Percentiles rank a stretch among this genome's conserved stretches.
These are phyloP conservation scores for Agrypnia vestita DNA, from an alignment of 1,140 invertebrate species.

Conservation along the genomic window DNA sequence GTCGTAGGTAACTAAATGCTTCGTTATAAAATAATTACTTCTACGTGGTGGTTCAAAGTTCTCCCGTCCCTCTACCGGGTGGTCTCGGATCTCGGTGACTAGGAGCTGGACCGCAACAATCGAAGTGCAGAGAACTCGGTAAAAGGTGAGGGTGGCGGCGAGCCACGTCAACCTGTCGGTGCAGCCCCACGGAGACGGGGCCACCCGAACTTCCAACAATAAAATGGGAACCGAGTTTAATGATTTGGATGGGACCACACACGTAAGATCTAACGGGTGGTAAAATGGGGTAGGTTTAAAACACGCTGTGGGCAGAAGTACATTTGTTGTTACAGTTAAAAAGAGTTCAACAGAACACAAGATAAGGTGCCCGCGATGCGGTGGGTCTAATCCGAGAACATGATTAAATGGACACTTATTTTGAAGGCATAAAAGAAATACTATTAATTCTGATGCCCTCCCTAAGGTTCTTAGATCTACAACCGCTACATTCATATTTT, in stretches of 20 bases:
- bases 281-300: slow-evolving; percentile 38
- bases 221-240: not conserved
- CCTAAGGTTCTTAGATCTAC: too few relatives aligned
- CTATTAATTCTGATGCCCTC: too few relatives aligned
- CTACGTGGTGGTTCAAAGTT: not conserved
- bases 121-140: slow-evolving; percentile 7
- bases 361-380: slow-evolving; percentile 14
- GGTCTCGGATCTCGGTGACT: slow-evolving; percentile 3
- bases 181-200: not conserved
- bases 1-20: slow-evolving; percentile 14
- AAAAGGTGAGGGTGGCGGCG: not conserved
- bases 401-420: not conserved
- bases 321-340: slow-evolving; percentile 17
- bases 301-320: not conserved
- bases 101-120: not conserved
- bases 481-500: too few relatives aligned
- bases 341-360: slow-evolving; percentile 20
- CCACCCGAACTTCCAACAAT: not conserved
- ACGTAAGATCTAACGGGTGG: slow-evolving; percentile 43
- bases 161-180: not conserved
- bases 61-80: slow-evolving; percentile 10
- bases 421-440: not conserved
- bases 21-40: slow-evolving; percentile 47
- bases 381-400: not conserved
- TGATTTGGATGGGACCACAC: slow-evolving; percentile 16